Evolutionary conservation across 2,113 vertebrate genomes (phyloP), one percentile per base, ranked within the genome.

Genomic region (Cichladusa arquata): DNA sequence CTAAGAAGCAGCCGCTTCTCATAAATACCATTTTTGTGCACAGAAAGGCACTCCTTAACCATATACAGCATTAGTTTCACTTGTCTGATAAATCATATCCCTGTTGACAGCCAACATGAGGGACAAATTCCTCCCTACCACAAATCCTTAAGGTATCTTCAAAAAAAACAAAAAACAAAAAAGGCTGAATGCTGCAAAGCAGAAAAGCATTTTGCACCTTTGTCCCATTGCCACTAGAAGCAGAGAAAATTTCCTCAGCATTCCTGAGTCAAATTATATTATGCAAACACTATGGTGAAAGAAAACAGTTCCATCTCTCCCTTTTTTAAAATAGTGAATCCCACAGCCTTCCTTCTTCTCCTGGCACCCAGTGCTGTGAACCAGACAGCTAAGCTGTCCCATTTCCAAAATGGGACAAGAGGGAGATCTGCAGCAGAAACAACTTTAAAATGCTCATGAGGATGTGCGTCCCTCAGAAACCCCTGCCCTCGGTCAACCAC

Each of bases 1-100:
- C 70, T 82, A 51, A 87, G 65, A 53, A 88, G 71, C 26, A 54
- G 83, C 34, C 54, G 91, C 73, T 93, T 89, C 62, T 56, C 82
- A 66, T n/a, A 86, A 88, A 66, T 58, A 90, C 56, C 65, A 86
- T 82, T 88, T 93, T 20, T 67, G 53, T 71, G 86, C 76, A 83
- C 22, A 88, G 74, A 95, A 91, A 86, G 18, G 50, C 47, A 38
- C 67, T 92, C 40, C 34, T 78, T 72, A 82, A 67, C 50, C 56
- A 76, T 69, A 92, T 73, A 58, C 62, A 90, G 67, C 17, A 10
- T 45, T 62, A 48, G 60, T 71, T 95, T 65, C 79, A 56, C 72
- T 93, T 72, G 28, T 47, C 64, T 81, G 54, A 64, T 53, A 86
- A 94, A 92, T 92, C 85, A 92, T 88, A 86, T 29, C 64, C 79